Conservation (phyloP, 2,113 vertebrate genomes). For the Oxygymnocypris stewartii region DNA sequence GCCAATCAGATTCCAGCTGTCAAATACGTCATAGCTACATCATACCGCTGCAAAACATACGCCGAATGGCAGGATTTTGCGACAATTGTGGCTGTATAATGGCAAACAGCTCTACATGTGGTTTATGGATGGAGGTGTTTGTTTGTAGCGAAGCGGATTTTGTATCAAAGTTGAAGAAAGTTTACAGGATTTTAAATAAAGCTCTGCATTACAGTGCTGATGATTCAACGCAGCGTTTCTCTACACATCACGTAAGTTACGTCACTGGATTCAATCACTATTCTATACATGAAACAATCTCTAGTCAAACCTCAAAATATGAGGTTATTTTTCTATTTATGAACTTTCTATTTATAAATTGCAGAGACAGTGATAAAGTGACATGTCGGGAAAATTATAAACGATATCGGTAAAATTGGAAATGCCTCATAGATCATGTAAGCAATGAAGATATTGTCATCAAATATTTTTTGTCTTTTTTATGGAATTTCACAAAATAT, state of each 20-base stretch:
- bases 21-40: constrained; percentile 50
- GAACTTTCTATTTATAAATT: background rate
- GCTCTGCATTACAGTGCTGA: background rate
- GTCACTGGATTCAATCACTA: background rate
- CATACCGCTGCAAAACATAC: constrained; percentile 44
- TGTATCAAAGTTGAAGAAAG: background rate
- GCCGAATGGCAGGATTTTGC: constrained; percentile 33
- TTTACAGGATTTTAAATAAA: background rate
- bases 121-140: background rate
- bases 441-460: background rate
- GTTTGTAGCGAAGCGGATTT: background rate
- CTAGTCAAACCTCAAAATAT: background rate
- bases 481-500: background rate
- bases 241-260: background rate
- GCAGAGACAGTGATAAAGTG: background rate
- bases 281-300: background rate
- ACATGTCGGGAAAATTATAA: background rate
- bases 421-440: background rate
- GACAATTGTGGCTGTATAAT: background rate
- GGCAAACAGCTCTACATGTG: constrained; percentile 15
- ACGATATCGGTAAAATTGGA: background rate
- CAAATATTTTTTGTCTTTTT: background rate
- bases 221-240: background rate
- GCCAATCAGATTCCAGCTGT: constrained; percentile 64
- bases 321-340: background rate